Evolutionary conservation across 2,888 invertebrate genomes (phyloP).

Genomic region (Myopa testacea): DNA sequence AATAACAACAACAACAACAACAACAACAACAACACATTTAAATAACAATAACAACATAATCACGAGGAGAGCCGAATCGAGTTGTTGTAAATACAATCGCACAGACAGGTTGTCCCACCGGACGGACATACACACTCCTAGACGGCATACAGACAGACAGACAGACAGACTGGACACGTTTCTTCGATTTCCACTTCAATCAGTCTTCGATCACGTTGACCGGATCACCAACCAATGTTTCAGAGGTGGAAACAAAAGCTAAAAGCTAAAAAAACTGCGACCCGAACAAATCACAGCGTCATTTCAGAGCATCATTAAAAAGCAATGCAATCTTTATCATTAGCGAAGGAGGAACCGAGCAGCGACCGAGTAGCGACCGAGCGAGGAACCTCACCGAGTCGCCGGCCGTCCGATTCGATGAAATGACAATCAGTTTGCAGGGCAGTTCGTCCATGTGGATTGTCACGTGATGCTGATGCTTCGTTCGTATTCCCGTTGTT

Average conservation of each 20-base stretch:
- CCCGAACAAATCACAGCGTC: neutral
- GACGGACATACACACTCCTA: slow-evolving; percentile 1
- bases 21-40: slow-evolving; percentile 11
- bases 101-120: neutral
- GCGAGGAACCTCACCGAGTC: neutral
- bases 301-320: slow-evolving; percentile 8
- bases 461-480: slow-evolving; percentile 16
- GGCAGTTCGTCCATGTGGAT: neutral
- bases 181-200: slow-evolving; percentile 38
- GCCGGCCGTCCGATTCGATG: neutral
- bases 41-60: slow-evolving; percentile 21
- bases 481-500: neutral
- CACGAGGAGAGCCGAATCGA: neutral
- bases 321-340: slow-evolving; percentile 37
- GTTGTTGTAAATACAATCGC: neutral
- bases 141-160: slow-evolving; percentile 12
- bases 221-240: slow-evolving; percentile 3
- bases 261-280: neutral
- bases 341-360: slow-evolving; percentile 2
- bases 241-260: neutral
- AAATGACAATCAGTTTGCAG: neutral
- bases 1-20: slow-evolving; percentile 22
- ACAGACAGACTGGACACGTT: slow-evolving; percentile 34
- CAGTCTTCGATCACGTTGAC: slow-evolving; percentile 35
- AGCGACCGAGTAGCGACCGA: neutral